phyloP scores from a whole-genome alignment of 2,797 vertebrate species.

The Ctenopoma kingsleyae region DNA sequence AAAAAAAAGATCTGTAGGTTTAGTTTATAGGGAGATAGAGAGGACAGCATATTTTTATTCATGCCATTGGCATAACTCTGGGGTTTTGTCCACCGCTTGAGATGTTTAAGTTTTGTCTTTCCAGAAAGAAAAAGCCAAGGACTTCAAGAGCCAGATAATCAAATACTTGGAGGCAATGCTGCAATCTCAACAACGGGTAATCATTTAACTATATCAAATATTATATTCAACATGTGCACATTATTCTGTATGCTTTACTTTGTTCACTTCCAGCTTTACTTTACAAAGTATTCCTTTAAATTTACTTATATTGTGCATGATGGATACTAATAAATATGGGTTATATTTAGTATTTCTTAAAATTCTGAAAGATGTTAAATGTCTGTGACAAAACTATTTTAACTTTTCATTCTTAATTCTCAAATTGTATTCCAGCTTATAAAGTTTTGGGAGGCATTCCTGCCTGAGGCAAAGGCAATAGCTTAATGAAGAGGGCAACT shows the following conservation, averaged over 20 bases:
- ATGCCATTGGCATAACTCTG: background rate
- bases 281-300: conserved; percentile 3
- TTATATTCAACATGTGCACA: background rate
- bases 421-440: conserved; percentile 85
- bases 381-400: background rate
- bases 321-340: background rate
- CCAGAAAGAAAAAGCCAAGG: conserved; percentile 96
- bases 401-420: conserved; percentile 21
- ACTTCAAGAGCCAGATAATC: conserved; percentile 93
- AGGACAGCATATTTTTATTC: background rate
- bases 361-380: background rate
- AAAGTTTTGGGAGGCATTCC: conserved; percentile 97
- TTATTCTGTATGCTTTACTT: background rate
- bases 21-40: background rate
- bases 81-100: background rate
- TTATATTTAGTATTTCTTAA: background rate
- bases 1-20: background rate
- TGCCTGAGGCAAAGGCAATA: conserved; percentile 97
- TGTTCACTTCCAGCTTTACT: background rate
- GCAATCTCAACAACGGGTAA: conserved; percentile 94
- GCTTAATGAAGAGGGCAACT: conserved; percentile 85
- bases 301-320: background rate
- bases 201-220: conserved; percentile 28
- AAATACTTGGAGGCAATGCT: conserved; percentile 93
- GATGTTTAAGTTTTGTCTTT: conserved; percentile 41